Base-by-base conservation (phyloP, 2,797 vertebrate genomes). In the Poecilia wingei region DNA sequence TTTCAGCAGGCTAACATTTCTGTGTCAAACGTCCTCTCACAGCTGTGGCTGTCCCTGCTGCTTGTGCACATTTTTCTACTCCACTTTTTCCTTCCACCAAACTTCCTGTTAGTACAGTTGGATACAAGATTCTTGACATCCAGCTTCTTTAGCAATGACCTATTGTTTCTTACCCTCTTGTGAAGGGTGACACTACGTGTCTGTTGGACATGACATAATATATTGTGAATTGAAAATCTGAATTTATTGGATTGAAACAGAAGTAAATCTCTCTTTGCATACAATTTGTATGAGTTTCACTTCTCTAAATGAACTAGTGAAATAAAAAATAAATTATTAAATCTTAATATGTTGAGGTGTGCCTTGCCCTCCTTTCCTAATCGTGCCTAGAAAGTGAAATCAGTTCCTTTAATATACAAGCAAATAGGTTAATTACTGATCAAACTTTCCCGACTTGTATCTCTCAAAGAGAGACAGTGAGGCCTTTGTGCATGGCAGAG, bases 401-500 rank as follows among this genome's bases (percentile, higher is more conserved):
- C 46, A 12, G 22, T 2, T 22, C 75, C 80, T 82, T 61, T 0
- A 36, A 57, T 33, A 86, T 75, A 53, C 89, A 86, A 82, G 61
- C 46, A 31, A 70, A 84, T 70, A 14, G 75, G 86, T 93, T 92
- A 93, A 92, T 93, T 86, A 87, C 90, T 90, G 87, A 92, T 90
- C 84, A 72, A 71, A 83, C 74, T 77, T 79, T 72, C 43, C 53
- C 68, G 73, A 57, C 79, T 36, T 28, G 74, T 64, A 75, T 86
- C 86, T 85, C 77, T 53, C 74, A 83, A 78, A 39, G 57, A 77
- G 49, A 88, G 82, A 96, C 93, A 95, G 89, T 89, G 91, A 86
- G 72, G 81, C 84, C 93, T 94, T 95, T 96, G 95, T 96, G 72
- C 79, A 80, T 89, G 88, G 91, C 91, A 89, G 91, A 88, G 79